These are phyloP conservation scores for Episyrphus balteatus DNA, from an alignment of 1,140 invertebrate genomes.

Conservation along the genomic window DNA sequence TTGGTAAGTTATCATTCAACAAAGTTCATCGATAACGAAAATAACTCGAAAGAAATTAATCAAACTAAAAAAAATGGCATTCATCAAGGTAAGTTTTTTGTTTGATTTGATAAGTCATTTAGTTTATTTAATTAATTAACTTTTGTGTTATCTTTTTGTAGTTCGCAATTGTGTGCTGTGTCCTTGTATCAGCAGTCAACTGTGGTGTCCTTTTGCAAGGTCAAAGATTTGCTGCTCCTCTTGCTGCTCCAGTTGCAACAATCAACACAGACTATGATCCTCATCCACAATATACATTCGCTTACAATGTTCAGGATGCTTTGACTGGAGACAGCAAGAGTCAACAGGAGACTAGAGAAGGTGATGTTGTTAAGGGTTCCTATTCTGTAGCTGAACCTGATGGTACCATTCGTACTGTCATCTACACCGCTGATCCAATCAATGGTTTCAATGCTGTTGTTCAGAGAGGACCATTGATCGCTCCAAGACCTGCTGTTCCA, in stretches of 20 bases:
- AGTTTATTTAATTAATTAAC: not conserved
- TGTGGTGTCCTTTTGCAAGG: conserved; percentile 11
- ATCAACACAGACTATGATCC: conserved; percentile 43
- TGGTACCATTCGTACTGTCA: conserved; percentile 43
- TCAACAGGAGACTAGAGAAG: conserved; percentile 47
- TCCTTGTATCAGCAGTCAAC: conserved; percentile 18
- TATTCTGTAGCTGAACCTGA: conserved; percentile 48
- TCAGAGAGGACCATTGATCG: conserved; percentile 29
- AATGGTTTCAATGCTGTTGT: conserved; percentile 52
- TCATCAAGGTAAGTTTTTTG: conserved; percentile 30
- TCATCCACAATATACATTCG: conserved; percentile 47
- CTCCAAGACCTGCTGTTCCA: conserved; percentile 14
- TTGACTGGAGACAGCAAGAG: conserved; percentile 51
- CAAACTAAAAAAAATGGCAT: conserved; percentile 18
- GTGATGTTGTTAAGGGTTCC: conserved; percentile 47
- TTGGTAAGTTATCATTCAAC: too few relatives aligned
- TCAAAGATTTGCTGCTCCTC: conserved; percentile 11
- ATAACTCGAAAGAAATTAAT: not conserved
- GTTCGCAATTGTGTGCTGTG: conserved; percentile 20
- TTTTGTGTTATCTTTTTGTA: conserved; percentile 2
- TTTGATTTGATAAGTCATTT: not conserved
- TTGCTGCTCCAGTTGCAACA: conserved; percentile 25
- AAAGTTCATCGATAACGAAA: too few relatives aligned
- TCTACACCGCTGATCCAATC: conserved; percentile 45
- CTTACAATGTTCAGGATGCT: conserved; percentile 48